phyloP scores from a whole-genome alignment of 1,140 invertebrate species.

The Saccostrea cuccullata region DNA sequence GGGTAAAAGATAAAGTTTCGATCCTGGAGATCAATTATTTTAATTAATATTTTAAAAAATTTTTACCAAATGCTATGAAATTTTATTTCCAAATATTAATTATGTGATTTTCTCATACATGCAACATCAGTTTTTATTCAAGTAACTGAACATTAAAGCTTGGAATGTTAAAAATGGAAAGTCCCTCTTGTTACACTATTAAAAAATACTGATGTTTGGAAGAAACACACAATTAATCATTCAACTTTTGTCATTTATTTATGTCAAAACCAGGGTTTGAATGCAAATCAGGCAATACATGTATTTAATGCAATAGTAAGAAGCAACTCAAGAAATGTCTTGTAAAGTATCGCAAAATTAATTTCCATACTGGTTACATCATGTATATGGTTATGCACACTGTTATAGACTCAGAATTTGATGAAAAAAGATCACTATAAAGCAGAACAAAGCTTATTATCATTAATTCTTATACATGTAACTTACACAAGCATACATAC shows the following conservation, averaged over 20 bases:
- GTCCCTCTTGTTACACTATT: too few species aligned
- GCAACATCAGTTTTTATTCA: too few species aligned
- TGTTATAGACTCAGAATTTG: not conserved
- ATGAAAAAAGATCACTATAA: not conserved
- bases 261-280: not conserved
- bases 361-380: not conserved
- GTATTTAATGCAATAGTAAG: not conserved
- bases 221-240: slow-evolving; percentile 14
- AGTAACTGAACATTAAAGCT: too few species aligned
- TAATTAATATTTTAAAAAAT: too few species aligned
- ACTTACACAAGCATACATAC: not conserved
- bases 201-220: too few species aligned
- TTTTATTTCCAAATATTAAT: too few species aligned
- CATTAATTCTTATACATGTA: not conserved
- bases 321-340: not conserved
- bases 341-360: not conserved
- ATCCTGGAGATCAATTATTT: too few species aligned
- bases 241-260: not conserved
- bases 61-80: too few species aligned
- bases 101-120: too few species aligned
- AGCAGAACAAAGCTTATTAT: not conserved
- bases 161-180: too few species aligned
- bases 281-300: not conserved
- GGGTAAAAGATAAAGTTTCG: too few species aligned
- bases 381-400: not conserved